Evolutionary conservation across 1,140 invertebrate species (phyloP).

Genomic region (Platorchestia sp.): DNA sequence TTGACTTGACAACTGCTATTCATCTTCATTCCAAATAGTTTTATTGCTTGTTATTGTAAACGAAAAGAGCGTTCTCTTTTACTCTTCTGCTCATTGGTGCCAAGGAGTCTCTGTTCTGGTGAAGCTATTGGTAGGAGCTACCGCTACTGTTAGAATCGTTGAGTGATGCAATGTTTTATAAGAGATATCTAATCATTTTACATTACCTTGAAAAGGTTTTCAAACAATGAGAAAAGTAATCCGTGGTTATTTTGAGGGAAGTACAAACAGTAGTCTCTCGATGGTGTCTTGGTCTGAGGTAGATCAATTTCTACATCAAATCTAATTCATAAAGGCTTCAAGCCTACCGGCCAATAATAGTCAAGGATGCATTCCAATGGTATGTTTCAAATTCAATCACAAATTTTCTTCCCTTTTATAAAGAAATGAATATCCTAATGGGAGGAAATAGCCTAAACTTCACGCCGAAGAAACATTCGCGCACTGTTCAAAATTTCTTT

Average conservation of each 20-base stretch:
- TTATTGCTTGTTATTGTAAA: slow-evolving; percentile 15
- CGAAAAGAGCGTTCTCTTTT: neutral
- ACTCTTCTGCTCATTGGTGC: neutral
- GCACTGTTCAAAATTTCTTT: too few relatives aligned
- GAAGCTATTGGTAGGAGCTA: neutral
- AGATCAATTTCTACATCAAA: neutral
- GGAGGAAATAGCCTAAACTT: neutral
- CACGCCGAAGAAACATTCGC: too few relatives aligned
- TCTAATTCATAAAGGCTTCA: neutral
- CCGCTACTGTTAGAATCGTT: neutral
- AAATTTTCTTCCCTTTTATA: neutral
- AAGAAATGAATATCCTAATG: neutral
- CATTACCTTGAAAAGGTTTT: neutral
- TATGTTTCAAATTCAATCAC: neutral
- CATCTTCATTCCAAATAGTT: slow-evolving; percentile 25
- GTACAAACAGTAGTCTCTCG: neutral
- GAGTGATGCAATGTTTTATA: neutral
- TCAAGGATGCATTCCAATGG: neutral
- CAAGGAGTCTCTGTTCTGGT: slow-evolving; percentile 60
- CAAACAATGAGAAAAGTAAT: neutral
- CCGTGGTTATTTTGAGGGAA: neutral
- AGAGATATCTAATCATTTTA: neutral
- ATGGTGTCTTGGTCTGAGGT: neutral
- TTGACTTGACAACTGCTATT: slow-evolving; percentile 16
- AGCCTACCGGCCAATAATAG: neutral